phyloP scores from a whole-genome alignment of 2,113 vertebrate species.

The Heliornis fulica region DNA sequence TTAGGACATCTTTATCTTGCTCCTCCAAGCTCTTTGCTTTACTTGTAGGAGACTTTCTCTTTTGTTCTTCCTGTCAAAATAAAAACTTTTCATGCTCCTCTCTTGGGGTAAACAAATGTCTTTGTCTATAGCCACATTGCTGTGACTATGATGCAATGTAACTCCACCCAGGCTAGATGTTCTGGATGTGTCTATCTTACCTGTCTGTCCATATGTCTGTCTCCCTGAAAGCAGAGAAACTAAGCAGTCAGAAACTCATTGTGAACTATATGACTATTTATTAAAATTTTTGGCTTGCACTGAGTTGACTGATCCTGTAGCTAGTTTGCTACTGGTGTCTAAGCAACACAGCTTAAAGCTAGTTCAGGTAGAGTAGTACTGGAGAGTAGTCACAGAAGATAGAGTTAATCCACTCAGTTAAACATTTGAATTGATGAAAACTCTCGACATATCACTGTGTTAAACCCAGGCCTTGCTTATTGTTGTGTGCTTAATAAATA shows the following conservation, averaged over 20 bases:
- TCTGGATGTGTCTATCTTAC: neutral
- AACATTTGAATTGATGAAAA: neutral
- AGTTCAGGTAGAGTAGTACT: neutral
- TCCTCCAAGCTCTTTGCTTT: neutral
- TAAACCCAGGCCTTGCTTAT: neutral
- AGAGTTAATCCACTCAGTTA: neutral
- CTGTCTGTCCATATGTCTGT: neutral
- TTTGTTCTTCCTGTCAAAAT: neutral
- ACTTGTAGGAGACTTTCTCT: neutral
- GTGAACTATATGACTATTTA: neutral
- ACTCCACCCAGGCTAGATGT: neutral
- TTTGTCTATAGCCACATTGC: neutral
- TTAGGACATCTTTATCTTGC: neutral
- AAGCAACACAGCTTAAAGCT: neutral
- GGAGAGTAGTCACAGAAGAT: neutral
- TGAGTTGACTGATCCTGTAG: neutral
- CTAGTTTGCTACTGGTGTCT: neutral
- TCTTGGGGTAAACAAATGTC: no score
- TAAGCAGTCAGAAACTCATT: neutral
- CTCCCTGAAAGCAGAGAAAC: no score
- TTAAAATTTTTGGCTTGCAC: neutral
- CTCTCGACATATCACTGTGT: neutral
- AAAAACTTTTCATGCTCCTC: neutral
- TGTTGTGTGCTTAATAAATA: neutral
- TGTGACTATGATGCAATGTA: neutral